These are phyloP conservation scores for Anastatus disparis DNA, from an alignment of 1,140 invertebrate genomes.

Conservation along the genomic window DNA sequence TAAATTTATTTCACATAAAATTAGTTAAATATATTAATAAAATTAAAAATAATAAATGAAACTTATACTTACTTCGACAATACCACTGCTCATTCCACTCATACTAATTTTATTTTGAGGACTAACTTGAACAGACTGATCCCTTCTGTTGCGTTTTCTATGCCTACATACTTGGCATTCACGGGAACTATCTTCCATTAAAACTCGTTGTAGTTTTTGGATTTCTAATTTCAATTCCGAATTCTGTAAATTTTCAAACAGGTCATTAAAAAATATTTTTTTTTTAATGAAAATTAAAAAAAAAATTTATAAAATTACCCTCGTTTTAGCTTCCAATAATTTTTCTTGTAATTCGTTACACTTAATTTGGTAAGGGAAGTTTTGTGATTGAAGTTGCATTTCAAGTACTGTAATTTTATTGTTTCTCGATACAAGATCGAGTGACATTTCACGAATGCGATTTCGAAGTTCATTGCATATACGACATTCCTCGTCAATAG, in stretches of 20 bases:
- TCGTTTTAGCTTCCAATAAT: slow-evolving; percentile 43
- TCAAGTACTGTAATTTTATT: slow-evolving; percentile 56
- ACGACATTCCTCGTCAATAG: slow-evolving; percentile 8
- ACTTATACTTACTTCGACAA: slow-evolving; percentile 51
- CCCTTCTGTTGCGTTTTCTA: slow-evolving; percentile 45
- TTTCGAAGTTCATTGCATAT: slow-evolving; percentile 46
- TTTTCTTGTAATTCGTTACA: slow-evolving; percentile 53
- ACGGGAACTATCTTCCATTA: slow-evolving; percentile 38
- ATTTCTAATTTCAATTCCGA: slow-evolving; percentile 45
- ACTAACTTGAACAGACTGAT: slow-evolving; percentile 51
- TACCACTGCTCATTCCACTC: slow-evolving; percentile 50
- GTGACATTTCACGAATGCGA: slow-evolving; percentile 52
- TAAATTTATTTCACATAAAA: background rate
- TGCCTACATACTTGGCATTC: slow-evolving; percentile 55
- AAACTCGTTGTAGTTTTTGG: slow-evolving; percentile 40
- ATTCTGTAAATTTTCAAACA: slow-evolving; percentile 41
- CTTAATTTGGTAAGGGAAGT: slow-evolving; percentile 55
- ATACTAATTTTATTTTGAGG: slow-evolving; percentile 40
- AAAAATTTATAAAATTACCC: slow-evolving; percentile 45
- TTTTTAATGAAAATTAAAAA: background rate
- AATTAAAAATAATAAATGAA: slow-evolving; percentile 3
- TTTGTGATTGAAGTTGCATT: slow-evolving; percentile 54
- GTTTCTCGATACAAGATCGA: slow-evolving; percentile 53
- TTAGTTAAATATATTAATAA: background rate
- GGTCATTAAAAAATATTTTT: background rate